Evolutionary conservation across 2,888 invertebrate genomes (phyloP).

Genomic region (Pseudanteris insignis): DNA sequence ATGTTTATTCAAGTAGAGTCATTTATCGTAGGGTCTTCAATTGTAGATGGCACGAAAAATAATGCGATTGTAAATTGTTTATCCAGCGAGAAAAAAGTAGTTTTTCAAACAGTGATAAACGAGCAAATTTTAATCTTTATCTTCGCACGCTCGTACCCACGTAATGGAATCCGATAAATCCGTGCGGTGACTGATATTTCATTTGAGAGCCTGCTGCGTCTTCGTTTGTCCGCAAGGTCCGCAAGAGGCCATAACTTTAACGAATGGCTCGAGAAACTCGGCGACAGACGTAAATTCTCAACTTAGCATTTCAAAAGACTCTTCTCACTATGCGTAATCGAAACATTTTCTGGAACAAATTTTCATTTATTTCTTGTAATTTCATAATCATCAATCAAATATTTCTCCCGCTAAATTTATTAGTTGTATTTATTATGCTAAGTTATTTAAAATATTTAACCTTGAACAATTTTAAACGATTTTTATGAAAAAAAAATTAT

Average conservation of each 20-base stretch:
- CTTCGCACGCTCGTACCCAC: slow-evolving; percentile 25
- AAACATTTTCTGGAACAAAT: neutral
- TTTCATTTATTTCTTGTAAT: too few species aligned
- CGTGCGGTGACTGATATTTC: slow-evolving; percentile 31
- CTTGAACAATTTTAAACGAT: too few species aligned
- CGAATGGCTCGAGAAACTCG: slow-evolving; percentile 24
- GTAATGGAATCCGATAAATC: slow-evolving; percentile 37
- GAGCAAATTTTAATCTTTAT: slow-evolving; percentile 36
- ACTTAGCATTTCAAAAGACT: slow-evolving; percentile 20
- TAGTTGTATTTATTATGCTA: too few species aligned
- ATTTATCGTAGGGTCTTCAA: slow-evolving; percentile 21
- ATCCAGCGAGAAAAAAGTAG: slow-evolving; percentile 10
- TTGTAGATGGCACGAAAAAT: slow-evolving; percentile 14
- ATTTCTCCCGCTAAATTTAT: too few species aligned
- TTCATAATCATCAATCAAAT: too few species aligned
- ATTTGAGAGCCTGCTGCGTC: slow-evolving; percentile 33
- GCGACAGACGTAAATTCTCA: slow-evolving; percentile 21
- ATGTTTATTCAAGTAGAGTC: slow-evolving; percentile 8
- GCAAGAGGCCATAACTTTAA: slow-evolving; percentile 28
- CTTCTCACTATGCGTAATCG: slow-evolving; percentile 14
- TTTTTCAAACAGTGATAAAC: slow-evolving; percentile 31
- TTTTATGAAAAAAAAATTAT: too few species aligned
- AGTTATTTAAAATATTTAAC: too few species aligned
- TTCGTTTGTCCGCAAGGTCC: slow-evolving; percentile 35
- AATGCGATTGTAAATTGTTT: slow-evolving; percentile 37